These are phyloP conservation scores for Eira barbara DNA, from an alignment of 2,113 vertebrate species.

Conservation along the genomic window DNA sequence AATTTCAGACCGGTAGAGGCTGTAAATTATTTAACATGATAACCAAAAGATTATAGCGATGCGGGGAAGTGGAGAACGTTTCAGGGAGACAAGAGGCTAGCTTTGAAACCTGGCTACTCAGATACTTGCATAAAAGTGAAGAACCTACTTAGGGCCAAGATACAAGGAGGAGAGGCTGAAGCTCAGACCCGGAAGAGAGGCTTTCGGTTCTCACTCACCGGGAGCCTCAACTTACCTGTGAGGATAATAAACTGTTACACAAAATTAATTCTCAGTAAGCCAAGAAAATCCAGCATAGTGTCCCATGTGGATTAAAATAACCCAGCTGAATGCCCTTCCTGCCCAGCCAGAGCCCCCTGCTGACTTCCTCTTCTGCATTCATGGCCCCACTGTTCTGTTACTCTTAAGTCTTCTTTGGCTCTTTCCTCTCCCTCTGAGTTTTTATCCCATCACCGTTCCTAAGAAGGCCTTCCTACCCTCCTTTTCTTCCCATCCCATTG, in stretches of 20 bases:
- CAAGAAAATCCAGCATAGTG: neutral
- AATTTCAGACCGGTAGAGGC: conserved; percentile 57
- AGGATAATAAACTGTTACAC: neutral
- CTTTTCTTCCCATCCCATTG: neutral
- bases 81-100: neutral
- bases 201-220: neutral
- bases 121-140: neutral
- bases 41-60: conserved; percentile 8
- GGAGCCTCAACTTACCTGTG: neutral
- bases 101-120: neutral
- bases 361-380: too few relatives aligned
- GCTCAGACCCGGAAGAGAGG: neutral
- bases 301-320: neutral
- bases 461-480: neutral
- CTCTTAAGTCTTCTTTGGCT: neutral
- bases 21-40: conserved; percentile 51
- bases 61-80: neutral
- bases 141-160: neutral
- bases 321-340: neutral
- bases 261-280: neutral
- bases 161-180: neutral
- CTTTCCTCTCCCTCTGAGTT: too few relatives aligned
- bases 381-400: neutral
- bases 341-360: neutral
- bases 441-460: rapidly evolving